Percentiles rank a stretch among this genome's conserved stretches.
phyloP scores from a whole-genome alignment of 1,140 invertebrate genomes.

The Pseudomyrmex concolor region DNA sequence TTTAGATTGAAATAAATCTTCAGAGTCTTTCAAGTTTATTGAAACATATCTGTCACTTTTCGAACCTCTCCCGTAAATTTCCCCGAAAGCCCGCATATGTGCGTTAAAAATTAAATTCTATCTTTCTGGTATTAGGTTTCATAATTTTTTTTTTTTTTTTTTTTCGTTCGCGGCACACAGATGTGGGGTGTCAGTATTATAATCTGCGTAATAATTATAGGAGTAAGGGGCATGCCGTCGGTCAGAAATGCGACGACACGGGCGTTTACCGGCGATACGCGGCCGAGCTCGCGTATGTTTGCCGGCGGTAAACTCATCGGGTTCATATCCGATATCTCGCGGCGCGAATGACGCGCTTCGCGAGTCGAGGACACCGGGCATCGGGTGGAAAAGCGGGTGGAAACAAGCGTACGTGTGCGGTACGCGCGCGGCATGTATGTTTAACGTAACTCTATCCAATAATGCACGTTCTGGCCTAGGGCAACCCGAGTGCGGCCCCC shows the following conservation, averaged over 20 bases:
- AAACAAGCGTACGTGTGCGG: conserved; percentile 56
- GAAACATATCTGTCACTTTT: too few species aligned
- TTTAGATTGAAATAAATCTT: too few species aligned
- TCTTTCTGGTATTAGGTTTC: too few species aligned
- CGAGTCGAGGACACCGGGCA: conserved; percentile 44
- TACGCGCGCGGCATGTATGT: conserved; percentile 73
- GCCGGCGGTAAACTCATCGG: conserved; percentile 31
- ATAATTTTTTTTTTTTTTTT: too few species aligned
- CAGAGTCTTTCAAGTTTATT: too few species aligned
- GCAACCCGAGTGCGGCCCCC: conserved; percentile 67
- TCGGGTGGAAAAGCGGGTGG: conserved; percentile 57
- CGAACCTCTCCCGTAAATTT: too few species aligned
- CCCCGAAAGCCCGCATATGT: too few species aligned
- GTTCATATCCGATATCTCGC: conserved; percentile 59
- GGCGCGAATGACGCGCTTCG: conserved; percentile 32
- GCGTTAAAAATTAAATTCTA: not conserved
- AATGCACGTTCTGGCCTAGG: conserved; percentile 84
- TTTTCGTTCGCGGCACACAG: not conserved
- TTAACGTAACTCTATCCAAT: conserved; percentile 85
- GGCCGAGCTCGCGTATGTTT: conserved; percentile 40
- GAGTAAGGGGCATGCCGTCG: conserved; percentile 34
- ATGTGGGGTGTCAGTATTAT: not conserved
- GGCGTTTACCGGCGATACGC: conserved; percentile 12
- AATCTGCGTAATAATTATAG: not conserved
- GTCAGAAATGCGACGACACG: conserved; percentile 6